Conservation (phyloP, 2,797 vertebrate species). For the Rhodeus uyekii region DNA sequence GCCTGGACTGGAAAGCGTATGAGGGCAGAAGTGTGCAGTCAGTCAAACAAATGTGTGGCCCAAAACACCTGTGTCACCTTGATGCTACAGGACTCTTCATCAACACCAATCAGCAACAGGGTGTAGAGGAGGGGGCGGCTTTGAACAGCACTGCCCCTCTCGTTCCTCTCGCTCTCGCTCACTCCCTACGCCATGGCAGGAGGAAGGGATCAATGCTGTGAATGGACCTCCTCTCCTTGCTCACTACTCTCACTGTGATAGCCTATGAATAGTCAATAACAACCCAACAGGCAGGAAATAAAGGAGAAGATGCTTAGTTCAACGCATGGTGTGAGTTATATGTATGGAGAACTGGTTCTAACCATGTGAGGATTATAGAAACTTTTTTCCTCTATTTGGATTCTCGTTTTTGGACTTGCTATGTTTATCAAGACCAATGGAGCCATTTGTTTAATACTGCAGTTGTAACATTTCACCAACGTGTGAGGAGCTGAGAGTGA, state of each 20-base stretch:
- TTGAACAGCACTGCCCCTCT: neutral
- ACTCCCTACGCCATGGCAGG: constrained; percentile 3
- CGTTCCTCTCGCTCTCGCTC: constrained; percentile 14
- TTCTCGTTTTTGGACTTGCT: constrained; percentile 10
- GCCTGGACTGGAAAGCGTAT: neutral
- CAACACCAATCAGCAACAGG: constrained; percentile 54
- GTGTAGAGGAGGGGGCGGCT: constrained; percentile 34
- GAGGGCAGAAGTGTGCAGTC: constrained; percentile 23
- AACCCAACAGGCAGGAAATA: constrained; percentile 61
- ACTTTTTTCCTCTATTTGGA: constrained; percentile 10
- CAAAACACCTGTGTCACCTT: constrained; percentile 55
- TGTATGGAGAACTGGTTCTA: constrained; percentile 34
- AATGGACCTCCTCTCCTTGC: constrained; percentile 50
- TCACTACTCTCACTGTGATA: constrained; percentile 54
- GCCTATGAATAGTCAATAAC: constrained; percentile 63
- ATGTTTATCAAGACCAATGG: neutral
- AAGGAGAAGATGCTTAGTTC: constrained; percentile 53
- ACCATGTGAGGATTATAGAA: constrained; percentile 40
- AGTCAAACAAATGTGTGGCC: constrained; percentile 9
- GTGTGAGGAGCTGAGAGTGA: neutral
- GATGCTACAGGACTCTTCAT: constrained; percentile 55
- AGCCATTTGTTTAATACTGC: neutral
- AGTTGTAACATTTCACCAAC: neutral
- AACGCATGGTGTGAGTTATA: constrained; percentile 38
- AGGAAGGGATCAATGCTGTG: constrained; percentile 55